Conservation (phyloP, 2,797 vertebrate species). For the Choloepus didactylus region DNA sequence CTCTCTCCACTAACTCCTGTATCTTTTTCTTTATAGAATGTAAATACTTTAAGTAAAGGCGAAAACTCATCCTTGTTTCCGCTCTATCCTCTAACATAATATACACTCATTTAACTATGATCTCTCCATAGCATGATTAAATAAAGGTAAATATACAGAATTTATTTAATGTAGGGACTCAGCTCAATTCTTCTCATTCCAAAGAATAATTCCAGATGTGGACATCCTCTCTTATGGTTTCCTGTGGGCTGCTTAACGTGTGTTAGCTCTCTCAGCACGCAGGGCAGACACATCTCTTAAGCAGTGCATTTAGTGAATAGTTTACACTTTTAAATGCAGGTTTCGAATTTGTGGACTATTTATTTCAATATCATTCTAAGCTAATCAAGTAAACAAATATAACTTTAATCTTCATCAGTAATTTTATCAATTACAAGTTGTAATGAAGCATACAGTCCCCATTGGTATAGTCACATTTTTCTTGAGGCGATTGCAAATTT, state of each 20-base stretch:
- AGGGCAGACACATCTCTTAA: not conserved
- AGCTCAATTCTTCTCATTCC: not conserved
- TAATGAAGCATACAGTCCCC: not conserved
- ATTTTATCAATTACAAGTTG: slow-evolving; percentile 22
- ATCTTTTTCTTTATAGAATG: not conserved
- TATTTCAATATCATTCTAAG: not conserved
- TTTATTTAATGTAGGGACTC: not conserved
- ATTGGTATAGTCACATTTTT: not conserved
- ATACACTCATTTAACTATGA: not conserved
- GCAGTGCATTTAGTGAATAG: not conserved
- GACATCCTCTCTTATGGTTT: not conserved
- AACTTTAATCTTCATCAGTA: not conserved
- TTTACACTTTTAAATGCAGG: slow-evolving; percentile 8
- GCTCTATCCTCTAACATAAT: not conserved
- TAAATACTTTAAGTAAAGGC: not conserved
- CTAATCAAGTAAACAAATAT: not conserved
- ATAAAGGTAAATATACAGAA: not conserved
- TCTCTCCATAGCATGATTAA: not conserved
- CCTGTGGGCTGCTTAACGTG: not conserved
- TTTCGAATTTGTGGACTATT: not conserved
- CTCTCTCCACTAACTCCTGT: not conserved
- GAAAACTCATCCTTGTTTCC: not conserved
- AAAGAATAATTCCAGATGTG: not conserved
- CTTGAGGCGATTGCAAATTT: not conserved
- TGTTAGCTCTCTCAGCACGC: not conserved